Base-by-base conservation (phyloP, 2,888 invertebrate genomes). In the Sarcophaga variegata region DNA sequence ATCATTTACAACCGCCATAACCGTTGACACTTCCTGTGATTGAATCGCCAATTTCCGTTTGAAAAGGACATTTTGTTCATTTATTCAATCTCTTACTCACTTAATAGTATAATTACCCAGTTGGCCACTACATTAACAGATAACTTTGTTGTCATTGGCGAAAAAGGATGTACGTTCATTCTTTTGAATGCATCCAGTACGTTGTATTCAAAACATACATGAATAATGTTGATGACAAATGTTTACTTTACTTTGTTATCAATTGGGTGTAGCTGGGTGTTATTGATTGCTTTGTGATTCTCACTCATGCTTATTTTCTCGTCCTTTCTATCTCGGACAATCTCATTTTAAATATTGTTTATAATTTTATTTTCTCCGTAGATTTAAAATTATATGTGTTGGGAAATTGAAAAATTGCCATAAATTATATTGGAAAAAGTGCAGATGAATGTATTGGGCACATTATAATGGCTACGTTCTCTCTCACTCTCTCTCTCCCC, bases 21-120 rank as follows among this genome's bases (percentile, higher is more conserved):
- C 88, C 85, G 87, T 88, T 88, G 88, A 88, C 88, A 88, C 88
- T 88, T 88, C 88, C 88, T 88, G 88, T 85, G 83, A 88, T 85
- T 88, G 88, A 88, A 88, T 88, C 88, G 85, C 88, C 88, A 88
- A 88, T 88, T 88, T 88, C 88, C 88, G 85, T 85, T 76, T 76
- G 71, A 86, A 88, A 88, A 88, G 88, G 88, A 86, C 88, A 88
- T 86, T 54, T 88, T 81, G 86, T 76, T 87, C 83, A 84, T 87
- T 84, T 81, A 87, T 81, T 81, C 81, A 87, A 87, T 83, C 74
- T 81, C 81, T 71, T 75, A 76, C 72, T 72, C 37, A 72, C 66
- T 17, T 64, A 22, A 54, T 54, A 54, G 54, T 54, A 54, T 14
- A 54, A 54, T 54, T 14, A 54, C 54, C 54, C 54, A 54, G 54